Conservation (phyloP, 2,888 invertebrate genomes). For the Ethmia dodecea region DNA sequence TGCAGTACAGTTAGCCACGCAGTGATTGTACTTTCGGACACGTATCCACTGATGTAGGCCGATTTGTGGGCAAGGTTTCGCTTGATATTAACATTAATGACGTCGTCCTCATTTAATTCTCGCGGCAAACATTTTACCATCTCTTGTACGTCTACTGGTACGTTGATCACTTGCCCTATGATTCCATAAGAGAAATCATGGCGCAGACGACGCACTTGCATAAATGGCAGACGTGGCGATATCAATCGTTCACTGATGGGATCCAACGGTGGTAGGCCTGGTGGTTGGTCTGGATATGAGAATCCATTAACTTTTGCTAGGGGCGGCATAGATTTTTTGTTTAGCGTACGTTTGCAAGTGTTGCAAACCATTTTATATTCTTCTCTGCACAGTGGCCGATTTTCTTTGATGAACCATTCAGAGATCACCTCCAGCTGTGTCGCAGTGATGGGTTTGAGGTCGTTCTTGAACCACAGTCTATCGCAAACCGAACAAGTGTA, state of each 20-base stretch:
- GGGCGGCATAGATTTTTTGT: constrained; percentile 24
- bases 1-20: constrained; percentile 29
- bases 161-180: constrained; percentile 43
- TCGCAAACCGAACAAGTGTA: constrained; percentile 37
- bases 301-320: constrained; percentile 35
- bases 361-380: constrained; percentile 27
- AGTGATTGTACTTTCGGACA: constrained; percentile 28
- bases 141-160: constrained; percentile 34
- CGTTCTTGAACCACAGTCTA: constrained; percentile 39
- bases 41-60: constrained; percentile 5
- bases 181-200: constrained; percentile 37
- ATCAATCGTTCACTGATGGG: constrained; percentile 35
- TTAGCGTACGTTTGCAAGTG: constrained; percentile 28
- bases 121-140: constrained; percentile 38
- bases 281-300: constrained; percentile 32
- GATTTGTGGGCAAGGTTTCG: background rate
- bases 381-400: constrained; percentile 21
- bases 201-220: constrained; percentile 37
- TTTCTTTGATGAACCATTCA: constrained; percentile 25
- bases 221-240: constrained; percentile 36
- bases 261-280: constrained; percentile 31
- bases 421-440: constrained; percentile 31
- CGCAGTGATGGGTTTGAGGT: constrained; percentile 36
- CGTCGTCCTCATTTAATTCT: constrained; percentile 33
- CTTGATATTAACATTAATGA: constrained; percentile 36